Conservation (phyloP, 1,140 invertebrate genomes). For the Penaeus indicus region DNA sequence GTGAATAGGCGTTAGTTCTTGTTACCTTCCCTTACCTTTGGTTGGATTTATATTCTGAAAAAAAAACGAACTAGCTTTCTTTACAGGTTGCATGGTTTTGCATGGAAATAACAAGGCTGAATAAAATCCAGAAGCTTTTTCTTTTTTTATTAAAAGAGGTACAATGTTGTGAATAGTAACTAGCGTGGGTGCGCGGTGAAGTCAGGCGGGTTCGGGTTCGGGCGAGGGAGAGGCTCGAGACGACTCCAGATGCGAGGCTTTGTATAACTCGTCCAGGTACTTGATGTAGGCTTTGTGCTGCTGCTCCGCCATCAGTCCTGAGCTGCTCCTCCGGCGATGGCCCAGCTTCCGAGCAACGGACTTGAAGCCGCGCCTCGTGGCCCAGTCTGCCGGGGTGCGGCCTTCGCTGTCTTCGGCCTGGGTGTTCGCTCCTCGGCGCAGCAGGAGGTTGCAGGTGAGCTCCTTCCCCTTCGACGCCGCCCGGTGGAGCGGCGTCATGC, state of each 20-base stretch:
- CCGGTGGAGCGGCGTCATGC: constrained; percentile 60
- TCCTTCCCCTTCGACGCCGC: constrained; percentile 62
- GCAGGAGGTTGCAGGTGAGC: constrained; percentile 46
- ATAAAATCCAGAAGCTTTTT: too few species aligned
- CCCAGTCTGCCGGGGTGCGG: constrained; percentile 60
- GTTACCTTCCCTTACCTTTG: too few species aligned
- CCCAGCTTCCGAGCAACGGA: constrained; percentile 39
- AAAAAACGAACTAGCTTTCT: too few species aligned
- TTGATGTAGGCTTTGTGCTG: constrained; percentile 8
- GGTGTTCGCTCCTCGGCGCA: constrained; percentile 37
- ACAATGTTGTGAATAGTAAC: too few species aligned
- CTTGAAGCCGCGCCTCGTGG: constrained; percentile 54
- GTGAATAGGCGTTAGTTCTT: too few species aligned
- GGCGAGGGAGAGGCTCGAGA: too few species aligned
- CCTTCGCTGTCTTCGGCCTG: constrained; percentile 45
- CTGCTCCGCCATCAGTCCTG: not conserved
- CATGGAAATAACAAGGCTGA: too few species aligned
- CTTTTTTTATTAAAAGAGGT: too few species aligned
- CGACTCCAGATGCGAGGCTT: constrained; percentile 28
- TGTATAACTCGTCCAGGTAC: constrained; percentile 33
- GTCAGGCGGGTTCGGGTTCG: not conserved
- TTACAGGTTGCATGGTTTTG: too few species aligned
- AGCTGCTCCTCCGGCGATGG: constrained; percentile 51
- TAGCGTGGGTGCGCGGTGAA: too few species aligned
- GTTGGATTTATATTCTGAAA: too few species aligned